phyloP scores from a whole-genome alignment of 2,113 vertebrate genomes.

The Pelecanoides urinatrix region DNA sequence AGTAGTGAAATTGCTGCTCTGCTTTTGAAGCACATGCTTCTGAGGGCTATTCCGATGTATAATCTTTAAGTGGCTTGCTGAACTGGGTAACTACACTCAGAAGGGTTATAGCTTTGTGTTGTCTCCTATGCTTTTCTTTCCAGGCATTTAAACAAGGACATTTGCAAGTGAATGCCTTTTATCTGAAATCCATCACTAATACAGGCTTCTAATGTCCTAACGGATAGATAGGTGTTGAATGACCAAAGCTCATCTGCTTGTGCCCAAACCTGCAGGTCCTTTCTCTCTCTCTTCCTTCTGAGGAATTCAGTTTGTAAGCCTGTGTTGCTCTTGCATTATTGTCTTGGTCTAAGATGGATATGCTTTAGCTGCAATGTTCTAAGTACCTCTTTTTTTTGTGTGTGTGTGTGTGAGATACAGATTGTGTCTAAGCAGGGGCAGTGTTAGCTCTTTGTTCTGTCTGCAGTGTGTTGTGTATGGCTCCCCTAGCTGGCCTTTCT shows the following conservation, averaged over 20 bases:
- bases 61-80: not conserved
- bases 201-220: not conserved
- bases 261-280: not conserved
- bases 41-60: not conserved
- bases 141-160: not conserved
- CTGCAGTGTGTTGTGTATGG: not conserved
- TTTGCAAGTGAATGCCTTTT: not conserved
- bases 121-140: not conserved
- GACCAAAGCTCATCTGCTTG: not conserved
- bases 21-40: not conserved
- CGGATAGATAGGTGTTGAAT: not conserved
- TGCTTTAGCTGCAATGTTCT: not conserved
- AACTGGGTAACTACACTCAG: fast-evolving
- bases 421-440: not conserved
- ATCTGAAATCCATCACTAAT: not conserved
- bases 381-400: not conserved
- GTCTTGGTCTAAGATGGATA: not conserved
- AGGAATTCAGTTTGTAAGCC: not conserved
- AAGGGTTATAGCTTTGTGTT: not conserved
- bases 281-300: not conserved
- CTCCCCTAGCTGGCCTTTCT: not conserved
- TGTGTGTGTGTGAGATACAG: no score
- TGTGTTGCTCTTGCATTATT: not conserved
- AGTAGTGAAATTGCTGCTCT: not conserved
- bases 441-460: not conserved